These are phyloP conservation scores for Lissocephala sabroskyi DNA, from an alignment of 2,888 invertebrate species.

Conservation along the genomic window DNA sequence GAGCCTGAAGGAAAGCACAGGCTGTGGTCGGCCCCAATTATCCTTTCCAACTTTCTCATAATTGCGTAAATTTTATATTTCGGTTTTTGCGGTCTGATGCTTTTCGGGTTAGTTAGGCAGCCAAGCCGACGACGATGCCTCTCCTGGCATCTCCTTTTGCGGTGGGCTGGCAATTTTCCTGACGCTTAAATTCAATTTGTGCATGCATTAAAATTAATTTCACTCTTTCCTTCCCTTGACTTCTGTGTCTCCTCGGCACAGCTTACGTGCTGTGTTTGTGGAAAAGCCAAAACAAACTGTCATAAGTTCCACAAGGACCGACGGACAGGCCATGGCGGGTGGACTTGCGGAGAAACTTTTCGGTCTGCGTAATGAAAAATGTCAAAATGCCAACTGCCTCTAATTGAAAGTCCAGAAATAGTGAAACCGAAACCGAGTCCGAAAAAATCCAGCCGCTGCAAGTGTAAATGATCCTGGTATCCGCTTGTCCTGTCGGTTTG, in stretches of 20 bases:
- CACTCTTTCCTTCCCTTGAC: constrained; percentile 1
- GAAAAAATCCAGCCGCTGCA: constrained; percentile 18
- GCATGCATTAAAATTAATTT: constrained; percentile 44
- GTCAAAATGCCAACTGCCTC: constrained; percentile 38
- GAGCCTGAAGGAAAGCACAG: no score
- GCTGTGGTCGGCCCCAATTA: no score
- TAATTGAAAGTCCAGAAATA: constrained; percentile 47
- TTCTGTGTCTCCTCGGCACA: no score
- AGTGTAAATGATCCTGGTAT: constrained; percentile 18
- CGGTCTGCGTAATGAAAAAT: constrained; percentile 10
- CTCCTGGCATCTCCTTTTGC: constrained; percentile 24
- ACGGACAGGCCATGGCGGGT: no score
- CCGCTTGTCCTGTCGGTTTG: background rate
- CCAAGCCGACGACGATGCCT: background rate
- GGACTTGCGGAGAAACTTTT: no score
- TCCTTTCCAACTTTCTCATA: background rate
- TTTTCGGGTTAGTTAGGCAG: constrained; percentile 20
- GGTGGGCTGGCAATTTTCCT: constrained; percentile 46
- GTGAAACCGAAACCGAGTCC: constrained; percentile 21
- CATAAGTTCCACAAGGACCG: no score
- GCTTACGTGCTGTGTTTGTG: no score
- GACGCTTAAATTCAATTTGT: constrained; percentile 56
- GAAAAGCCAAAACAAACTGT: no score
- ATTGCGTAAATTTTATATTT: constrained; percentile 28
- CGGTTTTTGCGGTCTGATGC: constrained; percentile 36